Evolutionary conservation across 1,140 invertebrate genomes (phyloP), one percentile per base, ranked within the genome.

Genomic region (Zeugodacus cucurbitae): DNA sequence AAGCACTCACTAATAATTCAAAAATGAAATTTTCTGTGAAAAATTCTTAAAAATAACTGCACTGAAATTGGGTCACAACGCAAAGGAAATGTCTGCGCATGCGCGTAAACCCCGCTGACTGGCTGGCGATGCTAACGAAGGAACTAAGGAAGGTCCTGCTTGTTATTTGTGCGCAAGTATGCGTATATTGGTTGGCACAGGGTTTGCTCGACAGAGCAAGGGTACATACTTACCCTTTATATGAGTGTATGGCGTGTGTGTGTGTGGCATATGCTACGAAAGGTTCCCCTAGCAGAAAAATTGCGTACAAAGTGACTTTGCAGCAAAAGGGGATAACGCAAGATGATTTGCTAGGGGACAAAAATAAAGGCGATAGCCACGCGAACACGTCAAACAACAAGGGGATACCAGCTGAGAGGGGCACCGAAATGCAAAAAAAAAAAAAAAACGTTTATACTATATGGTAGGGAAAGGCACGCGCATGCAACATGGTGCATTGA

Each of bases 11-110:
- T 54, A 54, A 54, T 54, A 88, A 89, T 59, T 64, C 64, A 89
- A 89, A 90, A 90, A 89, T 59, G 85, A 26, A 58, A 86, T 57
- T 58, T n/a, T 37, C 48, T 62, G 20, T 29, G 37, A 86, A 86
- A 86, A 86, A 86, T 86, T n/a, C 44, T 41, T n/a, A 86, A 86
- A 86, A 57, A 86, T 54, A 57, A 57, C 44, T 32, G 44, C 26
- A 32, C 11, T 29, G 14, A 57, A 58, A 86, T 57, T 34, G 44
- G 82, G 82, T 86, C 82, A 82, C 82, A 62, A 20, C 48, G 17
- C 70, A 74, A 74, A 41, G 37, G 34, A 41, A 41, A 44, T 2
- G 37, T n/a, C 7, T 74, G 70, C 70, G 70, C 70, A 37, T 74
- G 70, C 70, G 70, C 70, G 10, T 22, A 29, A 74, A 41, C 32